Evolutionary conservation across 2,888 invertebrate species (phyloP), one percentile per base, ranked within the genome.

Genomic region (Andrena praecox): DNA sequence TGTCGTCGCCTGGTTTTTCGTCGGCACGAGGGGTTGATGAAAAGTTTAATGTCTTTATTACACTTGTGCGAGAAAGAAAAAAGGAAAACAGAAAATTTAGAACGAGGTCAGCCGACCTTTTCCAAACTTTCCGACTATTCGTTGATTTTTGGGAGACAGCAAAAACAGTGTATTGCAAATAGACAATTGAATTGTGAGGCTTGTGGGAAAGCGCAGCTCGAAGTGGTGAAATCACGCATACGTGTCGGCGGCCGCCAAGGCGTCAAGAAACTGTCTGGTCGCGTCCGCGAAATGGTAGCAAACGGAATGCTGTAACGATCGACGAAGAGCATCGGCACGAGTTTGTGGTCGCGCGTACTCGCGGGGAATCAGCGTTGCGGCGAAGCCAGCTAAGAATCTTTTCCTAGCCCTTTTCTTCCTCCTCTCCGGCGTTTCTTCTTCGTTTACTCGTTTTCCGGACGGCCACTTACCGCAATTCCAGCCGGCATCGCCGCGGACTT

Each of bases 321-420:
- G 63, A 24, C 56, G 60, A 67, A 67, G 70, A 80, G 69, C 31
- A 75, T 60, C 50, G 75, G 84, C 85, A 85, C 85, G 83, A 84
- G 79, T 88, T 88, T 86, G 86, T 70, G 85, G 87, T 90, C 85
- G 85, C 81, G 85, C 77, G 73, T 82, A 82, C 71, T 59, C 59
- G 67, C 73, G 50, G 29, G 63, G 63, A 73, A 79, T 70, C 66
- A 62, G 67, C 66, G 63, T 63, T 77, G 76, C 63, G 78, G 77
- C 52, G 20, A 59, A 64, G 16, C 59, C 52, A 60, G 64, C 63
- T 33, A 29, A 54, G 83, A 68, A 80, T 87, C 79, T 79, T 72
- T 77, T 77, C 77, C 33, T 59, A 31, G 29, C 77, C 67, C 76
- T 80, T 77, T 77, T 59, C 69, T 77, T 67, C 66, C 35, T 33